These are phyloP conservation scores for Pteronura brasiliensis DNA, from an alignment of 2,113 vertebrate species.

Conservation along the genomic window DNA sequence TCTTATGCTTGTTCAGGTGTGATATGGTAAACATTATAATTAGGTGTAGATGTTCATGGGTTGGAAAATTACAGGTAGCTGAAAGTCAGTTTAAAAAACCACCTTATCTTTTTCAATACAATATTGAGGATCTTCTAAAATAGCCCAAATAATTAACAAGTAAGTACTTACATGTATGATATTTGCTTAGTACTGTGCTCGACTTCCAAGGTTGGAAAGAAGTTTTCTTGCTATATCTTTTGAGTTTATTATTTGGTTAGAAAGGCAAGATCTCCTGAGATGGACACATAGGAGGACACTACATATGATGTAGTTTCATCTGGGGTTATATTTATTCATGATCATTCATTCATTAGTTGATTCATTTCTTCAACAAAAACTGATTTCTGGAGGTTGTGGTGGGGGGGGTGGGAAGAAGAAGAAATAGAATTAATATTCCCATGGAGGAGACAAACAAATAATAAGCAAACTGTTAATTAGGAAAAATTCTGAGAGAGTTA, in stretches of 20 bases:
- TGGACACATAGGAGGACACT: background rate
- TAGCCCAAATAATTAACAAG: background rate
- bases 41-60: background rate
- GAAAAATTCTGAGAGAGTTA: background rate
- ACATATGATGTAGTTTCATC: background rate
- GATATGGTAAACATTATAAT: background rate
- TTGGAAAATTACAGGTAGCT: background rate
- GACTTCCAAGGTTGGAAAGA: background rate
- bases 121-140: background rate
- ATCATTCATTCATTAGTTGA: background rate
- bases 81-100: background rate
- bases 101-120: background rate
- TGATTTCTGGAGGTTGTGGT: background rate
- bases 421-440: background rate
- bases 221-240: background rate
- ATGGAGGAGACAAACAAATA: background rate
- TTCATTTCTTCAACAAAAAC: background rate
- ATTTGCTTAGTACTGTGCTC: background rate
- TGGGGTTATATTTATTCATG: background rate
- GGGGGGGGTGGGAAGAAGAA: background rate
- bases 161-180: background rate
- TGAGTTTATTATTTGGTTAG: background rate
- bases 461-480: background rate
- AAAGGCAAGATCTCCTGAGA: background rate
- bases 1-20: background rate